Evolutionary conservation across 1,140 invertebrate species (phyloP), one percentile per base, ranked within the genome.

Genomic region (Cotesia chilonis): DNA sequence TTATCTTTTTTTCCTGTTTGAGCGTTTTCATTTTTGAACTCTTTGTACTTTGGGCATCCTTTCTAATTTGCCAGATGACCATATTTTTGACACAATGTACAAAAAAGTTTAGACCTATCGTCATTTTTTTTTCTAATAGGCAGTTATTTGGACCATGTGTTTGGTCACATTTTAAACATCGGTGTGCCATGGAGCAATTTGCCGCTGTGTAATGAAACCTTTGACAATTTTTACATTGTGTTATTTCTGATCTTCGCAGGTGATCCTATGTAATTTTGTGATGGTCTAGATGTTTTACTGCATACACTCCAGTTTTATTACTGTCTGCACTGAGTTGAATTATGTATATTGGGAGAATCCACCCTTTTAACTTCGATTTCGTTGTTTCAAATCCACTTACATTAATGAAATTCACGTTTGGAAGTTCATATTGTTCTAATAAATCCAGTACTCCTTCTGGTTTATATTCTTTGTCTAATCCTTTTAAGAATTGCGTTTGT

Each of bases 201-300:
- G 63, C 38, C 10, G 74, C 74, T 3, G 55, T 69, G 14, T 76
- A 71, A 4, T 68, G 64, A 0, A 73, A 10, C 14, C 71, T 51
- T 66, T 76, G 72, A 41, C 74, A 75, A 17, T 69, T 68, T 61
- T 67, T 71, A 41, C 74, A 75, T 59, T 75, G 74, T 3, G 64
- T 35, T n/a, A 51, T 20, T 2, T 71, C 61, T 35, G 35, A 10
- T 64, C 70, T 76, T 63, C 70, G 69, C 12, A 74, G 20, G 36
- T 60, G 41, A 28, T 74, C 72, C 72, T 68, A 76, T 1, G n/a
- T 28, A 4, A 76, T 37, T 47, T 57, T 12, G 65, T 74, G 75
- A 38, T 76, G 55, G 4, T 47, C 14, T 1, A 73, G 4, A 38
- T 64, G 37, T 75, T 75, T 73, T 2, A 75, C 68, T 3, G 28